phyloP scores from a whole-genome alignment of 2,888 invertebrate species.

The Cheilosia pagana region DNA sequence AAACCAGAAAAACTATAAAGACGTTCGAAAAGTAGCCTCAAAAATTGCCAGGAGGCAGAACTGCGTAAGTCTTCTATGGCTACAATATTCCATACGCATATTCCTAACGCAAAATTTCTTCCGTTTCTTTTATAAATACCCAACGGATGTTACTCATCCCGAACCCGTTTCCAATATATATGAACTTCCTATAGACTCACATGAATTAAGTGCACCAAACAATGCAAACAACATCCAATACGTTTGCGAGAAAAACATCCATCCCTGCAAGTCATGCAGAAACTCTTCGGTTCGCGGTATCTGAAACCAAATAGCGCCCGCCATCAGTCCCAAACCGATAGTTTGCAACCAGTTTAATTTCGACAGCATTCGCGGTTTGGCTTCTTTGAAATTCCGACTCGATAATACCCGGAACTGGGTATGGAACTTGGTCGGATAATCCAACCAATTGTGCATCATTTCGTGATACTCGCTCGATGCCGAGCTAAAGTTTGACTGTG shows the following conservation, averaged over 20 bases:
- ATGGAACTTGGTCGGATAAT: conserved; percentile 91
- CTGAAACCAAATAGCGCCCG: conserved; percentile 91
- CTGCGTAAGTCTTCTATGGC: no score
- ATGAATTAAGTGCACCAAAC: conserved; percentile 91
- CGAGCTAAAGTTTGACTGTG: conserved; percentile 88
- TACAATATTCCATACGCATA: no score
- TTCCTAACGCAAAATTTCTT: no score
- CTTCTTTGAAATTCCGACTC: conserved; percentile 90
- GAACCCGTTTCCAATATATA: background rate
- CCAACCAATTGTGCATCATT: conserved; percentile 85
- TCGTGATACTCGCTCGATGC: conserved; percentile 85
- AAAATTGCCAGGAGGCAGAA: no score
- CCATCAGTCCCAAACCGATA: conserved; percentile 88
- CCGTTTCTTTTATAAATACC: background rate
- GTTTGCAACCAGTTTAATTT: conserved; percentile 91
- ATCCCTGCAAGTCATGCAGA: conserved; percentile 90
- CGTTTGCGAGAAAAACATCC: conserved; percentile 93
- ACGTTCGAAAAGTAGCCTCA: no score
- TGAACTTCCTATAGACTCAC: conserved; percentile 84
- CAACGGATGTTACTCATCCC: background rate
- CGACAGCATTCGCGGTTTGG: conserved; percentile 89
- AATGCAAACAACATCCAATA: conserved; percentile 93
- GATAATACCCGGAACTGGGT: conserved; percentile 91
- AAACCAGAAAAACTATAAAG: no score
- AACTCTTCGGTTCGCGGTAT: conserved; percentile 90